phyloP scores from a whole-genome alignment of 2,797 vertebrate genomes.

The Acomys russatus region DNA sequence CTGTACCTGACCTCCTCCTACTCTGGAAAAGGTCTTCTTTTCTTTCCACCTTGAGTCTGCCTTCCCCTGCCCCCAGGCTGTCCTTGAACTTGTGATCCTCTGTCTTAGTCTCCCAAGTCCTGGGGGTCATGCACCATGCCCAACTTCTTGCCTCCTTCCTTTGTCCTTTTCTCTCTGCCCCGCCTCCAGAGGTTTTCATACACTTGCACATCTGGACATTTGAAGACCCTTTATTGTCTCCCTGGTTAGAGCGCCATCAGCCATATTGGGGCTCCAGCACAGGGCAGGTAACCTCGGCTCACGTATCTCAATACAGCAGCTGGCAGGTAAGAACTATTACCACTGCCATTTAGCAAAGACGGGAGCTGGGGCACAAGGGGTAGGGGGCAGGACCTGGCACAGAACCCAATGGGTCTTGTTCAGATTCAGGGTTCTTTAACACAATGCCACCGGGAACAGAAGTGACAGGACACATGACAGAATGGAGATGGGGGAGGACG shows the following conservation, averaged over 20 bases:
- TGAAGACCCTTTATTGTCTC: neutral
- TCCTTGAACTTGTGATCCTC: neutral
- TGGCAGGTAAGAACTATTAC: neutral
- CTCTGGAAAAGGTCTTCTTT: neutral
- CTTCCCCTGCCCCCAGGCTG: neutral
- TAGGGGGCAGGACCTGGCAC: neutral
- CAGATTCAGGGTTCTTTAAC: neutral
- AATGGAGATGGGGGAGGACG: neutral
- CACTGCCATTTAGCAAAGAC: neutral
- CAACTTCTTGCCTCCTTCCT: neutral
- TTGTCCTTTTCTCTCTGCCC: no score
- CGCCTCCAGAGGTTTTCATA: neutral
- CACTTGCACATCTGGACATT: neutral
- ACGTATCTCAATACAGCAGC: neutral
- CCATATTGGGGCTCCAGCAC: neutral
- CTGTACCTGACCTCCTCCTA: neutral
- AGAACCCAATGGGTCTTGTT: neutral
- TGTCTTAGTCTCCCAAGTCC: neutral
- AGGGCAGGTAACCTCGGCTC: neutral
- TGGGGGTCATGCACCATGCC: neutral
- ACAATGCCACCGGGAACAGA: neutral
- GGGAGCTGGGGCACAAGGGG: neutral
- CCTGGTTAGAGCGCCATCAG: neutral
- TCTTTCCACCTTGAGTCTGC: no score
- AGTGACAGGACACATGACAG: neutral